A percentile compares a stretch with the other conserved stretches of the same genome.
Conservation (phyloP, 2,113 vertebrate genomes). For the Tupaia chinensis region DNA sequence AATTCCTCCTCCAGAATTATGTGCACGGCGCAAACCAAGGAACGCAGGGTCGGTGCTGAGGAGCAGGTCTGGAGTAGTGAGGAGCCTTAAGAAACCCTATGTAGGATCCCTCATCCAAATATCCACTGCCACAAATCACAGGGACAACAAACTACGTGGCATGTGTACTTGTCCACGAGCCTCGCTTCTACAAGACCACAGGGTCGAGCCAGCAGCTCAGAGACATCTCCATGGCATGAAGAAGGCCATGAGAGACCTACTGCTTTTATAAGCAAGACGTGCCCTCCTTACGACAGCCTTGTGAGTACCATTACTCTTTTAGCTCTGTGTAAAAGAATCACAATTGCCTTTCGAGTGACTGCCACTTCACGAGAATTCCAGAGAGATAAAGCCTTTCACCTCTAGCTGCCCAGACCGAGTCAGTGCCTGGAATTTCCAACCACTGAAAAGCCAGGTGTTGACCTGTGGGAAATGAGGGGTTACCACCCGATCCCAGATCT, state of each 20-base stretch:
- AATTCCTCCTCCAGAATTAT: constrained; percentile 26
- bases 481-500: not conserved
- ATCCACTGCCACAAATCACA: not conserved
- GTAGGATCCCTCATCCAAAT: not conserved
- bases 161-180: not conserved
- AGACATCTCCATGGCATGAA: not conserved
- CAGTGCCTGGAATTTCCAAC: constrained; percentile 64
- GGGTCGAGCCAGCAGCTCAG: not conserved
- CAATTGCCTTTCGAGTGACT: constrained; percentile 66
- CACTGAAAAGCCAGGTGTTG: constrained; percentile 59
- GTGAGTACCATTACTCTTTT: constrained; percentile 26
- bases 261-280: not conserved
- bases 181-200: not conserved
- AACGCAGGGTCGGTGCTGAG: not conserved
- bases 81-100: not conserved
- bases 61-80: not conserved
- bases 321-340: constrained; percentile 61
- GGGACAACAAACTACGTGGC: not conserved
- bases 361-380: constrained; percentile 37
- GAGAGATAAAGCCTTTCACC: constrained; percentile 54
- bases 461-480: constrained; percentile 62
- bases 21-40: not conserved
- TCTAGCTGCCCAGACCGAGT: constrained; percentile 35
- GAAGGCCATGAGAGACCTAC: not conserved
- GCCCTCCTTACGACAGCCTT: not conserved